Evolutionary conservation across 2,113 vertebrate species (phyloP).

Genomic region (Ageneiosus marmoratus): DNA sequence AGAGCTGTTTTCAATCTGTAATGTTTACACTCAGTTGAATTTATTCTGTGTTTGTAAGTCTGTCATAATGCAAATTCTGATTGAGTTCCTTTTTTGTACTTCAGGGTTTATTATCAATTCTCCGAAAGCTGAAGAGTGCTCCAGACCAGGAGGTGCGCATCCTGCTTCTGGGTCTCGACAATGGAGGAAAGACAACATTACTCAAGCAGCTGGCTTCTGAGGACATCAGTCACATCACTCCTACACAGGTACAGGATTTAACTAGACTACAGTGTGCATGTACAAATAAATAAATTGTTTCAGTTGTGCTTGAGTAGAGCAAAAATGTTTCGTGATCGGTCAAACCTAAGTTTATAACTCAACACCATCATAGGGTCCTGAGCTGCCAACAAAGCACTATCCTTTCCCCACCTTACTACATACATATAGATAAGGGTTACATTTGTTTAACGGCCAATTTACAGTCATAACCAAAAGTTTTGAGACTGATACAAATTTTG

Average conservation of each 20-base stretch:
- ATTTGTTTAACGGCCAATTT: background rate
- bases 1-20: background rate
- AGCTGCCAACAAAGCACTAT: background rate
- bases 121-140: conserved; percentile 49
- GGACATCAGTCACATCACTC: conserved; percentile 53
- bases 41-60: background rate
- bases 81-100: too few species aligned
- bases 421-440: background rate
- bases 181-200: conserved; percentile 52
- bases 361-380: background rate
- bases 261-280: background rate
- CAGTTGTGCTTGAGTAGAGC: background rate
- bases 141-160: conserved; percentile 52
- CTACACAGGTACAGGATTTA: conserved; percentile 43
- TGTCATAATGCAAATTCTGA: too few species aligned
- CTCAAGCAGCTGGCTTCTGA: conserved; percentile 53
- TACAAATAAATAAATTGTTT: background rate
- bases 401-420: background rate
- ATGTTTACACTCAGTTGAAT: background rate
- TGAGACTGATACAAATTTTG: too few species aligned
- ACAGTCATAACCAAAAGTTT: too few species aligned
- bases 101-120: conserved; percentile 52
- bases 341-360: background rate
- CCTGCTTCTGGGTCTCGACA: conserved; percentile 52
- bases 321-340: background rate